Evolutionary conservation across 2,797 vertebrate genomes (phyloP), one percentile per base, ranked within the genome.

Genomic region (Spinus olivaceus): DNA sequence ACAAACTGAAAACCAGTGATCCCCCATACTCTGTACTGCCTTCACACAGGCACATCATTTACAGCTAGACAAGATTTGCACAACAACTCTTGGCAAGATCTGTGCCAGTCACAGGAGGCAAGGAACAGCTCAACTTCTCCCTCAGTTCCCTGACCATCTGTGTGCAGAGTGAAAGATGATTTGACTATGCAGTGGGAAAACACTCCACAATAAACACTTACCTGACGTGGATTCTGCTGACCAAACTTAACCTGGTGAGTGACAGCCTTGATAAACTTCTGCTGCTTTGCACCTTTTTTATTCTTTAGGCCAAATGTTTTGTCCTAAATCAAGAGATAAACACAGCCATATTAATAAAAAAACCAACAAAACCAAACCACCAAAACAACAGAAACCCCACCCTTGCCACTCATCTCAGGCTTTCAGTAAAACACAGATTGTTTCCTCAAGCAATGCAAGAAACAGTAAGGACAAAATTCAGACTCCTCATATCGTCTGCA

Each of bases 231-330:
- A 88, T 98, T 98, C 78, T 98, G 97, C 77, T 98, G 98, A 47
- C 98, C 98, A 94, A 98, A 97, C 96, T 99, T 99, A 81, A 99
- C 99, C 96, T 99, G 99, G 66, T 99, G 99, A 70, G 99, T 99
- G 21, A 99, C 99, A 86, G 99, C 99, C 95, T 99, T 99, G 96
- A 99, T 99, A 94, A 98, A 99, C 92, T 99, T 99, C 96, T 99
- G 99, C 92, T 99, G 99, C 94, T 99, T 99, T 89, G 98, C 99
- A 79, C 99, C 99, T 95, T 99, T 99, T 86, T 99, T 99, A 97
- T 99, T 99, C 97, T 99, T 99, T 65, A 99, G 97, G 41, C 99
- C 99, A 94, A 99, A 99, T 23, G 99, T 99, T 97, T 99, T 99
- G 87, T 99, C 99, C 99, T 99, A 82, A 86, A 92, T 44, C 44